Base-by-base conservation (phyloP, 2,797 vertebrate genomes). In the Poeciliopsis presidionis region DNA sequence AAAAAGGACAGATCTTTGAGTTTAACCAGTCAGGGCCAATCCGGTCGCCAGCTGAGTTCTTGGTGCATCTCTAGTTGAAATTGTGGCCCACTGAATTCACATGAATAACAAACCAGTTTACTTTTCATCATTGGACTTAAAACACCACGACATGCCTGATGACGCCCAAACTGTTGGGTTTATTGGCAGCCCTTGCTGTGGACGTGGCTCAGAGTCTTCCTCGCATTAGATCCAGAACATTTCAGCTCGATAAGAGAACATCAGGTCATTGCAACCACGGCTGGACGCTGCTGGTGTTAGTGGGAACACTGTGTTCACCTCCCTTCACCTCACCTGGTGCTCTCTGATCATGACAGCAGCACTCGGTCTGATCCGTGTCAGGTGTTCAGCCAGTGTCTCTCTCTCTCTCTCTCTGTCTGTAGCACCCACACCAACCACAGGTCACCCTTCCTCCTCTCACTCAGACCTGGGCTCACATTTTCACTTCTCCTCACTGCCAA, bases 341-440 rank as follows among this genome's bases (percentile, higher is more conserved):
- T 9, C 72, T 61, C 4, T 33, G 28, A 41, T 16, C 45, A 61
- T n/a, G n/a, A 73, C 46, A 6, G 71, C 78, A n/a, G 43, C 72
- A 16, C 45, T 43, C 2, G 71, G 72, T 95, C 93, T 49, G 84
- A 86, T 83, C 84, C n/a, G 63, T 75, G 82, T 77, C 75, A 90
- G 94, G 89, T 84, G 95, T 96, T 96, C 20, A 45, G 95, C 94
- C 94, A 94, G 93, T 93, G 92, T 18, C 89, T 61, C 18, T 49
- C 59, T 63, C 28, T 63, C 13, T 61, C 47, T 49, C 30, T 63
- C 5, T 63, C 14, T 63, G 59, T 28, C 30, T 13, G 2, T 36
- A 7, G 33, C 7, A 18, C 30, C 39, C 94, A 69, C 86, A 74
- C 88, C 89, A 87, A 74, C 92, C 90, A 53, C 92, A 88, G 78